Percentiles rank a stretch among this genome's conserved stretches.
phyloP scores from a whole-genome alignment of 2,113 vertebrate genomes.

The Tricholaema leucomelas region DNA sequence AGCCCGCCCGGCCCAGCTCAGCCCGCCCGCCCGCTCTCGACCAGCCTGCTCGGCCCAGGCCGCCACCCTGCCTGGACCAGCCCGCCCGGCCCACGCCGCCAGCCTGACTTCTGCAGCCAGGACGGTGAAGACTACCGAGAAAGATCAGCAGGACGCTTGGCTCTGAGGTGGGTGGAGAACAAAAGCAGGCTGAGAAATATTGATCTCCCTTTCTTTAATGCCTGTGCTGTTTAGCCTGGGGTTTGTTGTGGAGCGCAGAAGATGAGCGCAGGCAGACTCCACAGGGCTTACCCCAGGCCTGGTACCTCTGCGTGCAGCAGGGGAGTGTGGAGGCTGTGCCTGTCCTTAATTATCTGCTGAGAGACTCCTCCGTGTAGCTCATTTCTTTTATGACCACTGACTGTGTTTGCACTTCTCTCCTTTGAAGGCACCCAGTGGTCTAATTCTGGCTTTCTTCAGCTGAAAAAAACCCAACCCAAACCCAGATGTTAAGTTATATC shows the following conservation, averaged over 20 bases:
- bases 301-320: background rate
- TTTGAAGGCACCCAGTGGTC: background rate
- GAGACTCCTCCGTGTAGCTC: background rate
- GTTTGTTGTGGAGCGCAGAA: background rate
- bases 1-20: no score
- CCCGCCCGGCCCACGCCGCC: no score
- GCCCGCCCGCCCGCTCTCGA: no score
- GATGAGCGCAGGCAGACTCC: background rate
- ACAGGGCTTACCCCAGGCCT: background rate
- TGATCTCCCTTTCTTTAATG: background rate
- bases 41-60: no score
- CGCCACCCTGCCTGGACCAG: no score
- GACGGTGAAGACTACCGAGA: background rate
- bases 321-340: background rate
- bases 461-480: background rate
- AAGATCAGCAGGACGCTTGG: background rate
- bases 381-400: background rate
- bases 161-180: background rate
- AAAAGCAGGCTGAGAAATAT: background rate
- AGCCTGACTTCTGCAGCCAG: background rate
- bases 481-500: background rate
- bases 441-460: constrained; percentile 20
- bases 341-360: background rate
- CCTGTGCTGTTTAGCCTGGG: background rate
- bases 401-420: background rate